phyloP scores from a whole-genome alignment of 30 jellyfish, hydroid and myxozoan species.

The Aurelia aurita complex sp. Pacific region DNA sequence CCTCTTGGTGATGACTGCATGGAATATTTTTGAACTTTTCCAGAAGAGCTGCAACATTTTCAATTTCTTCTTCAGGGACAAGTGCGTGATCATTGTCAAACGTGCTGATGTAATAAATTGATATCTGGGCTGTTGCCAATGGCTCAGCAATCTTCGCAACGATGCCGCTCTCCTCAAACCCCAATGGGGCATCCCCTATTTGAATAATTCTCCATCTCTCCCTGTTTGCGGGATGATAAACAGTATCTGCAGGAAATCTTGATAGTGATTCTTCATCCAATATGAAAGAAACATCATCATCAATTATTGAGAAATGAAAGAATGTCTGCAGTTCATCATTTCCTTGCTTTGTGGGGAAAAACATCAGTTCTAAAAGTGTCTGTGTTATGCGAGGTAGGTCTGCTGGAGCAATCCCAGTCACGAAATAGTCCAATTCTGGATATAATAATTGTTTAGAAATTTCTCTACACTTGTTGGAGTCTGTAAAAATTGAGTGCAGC shows the following conservation, averaged over 20 bases:
- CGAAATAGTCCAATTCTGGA: constrained; percentile 55
- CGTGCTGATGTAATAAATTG: constrained; percentile 92
- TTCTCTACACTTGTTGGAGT: constrained; percentile 11
- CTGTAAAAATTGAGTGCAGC: constrained; percentile 26
- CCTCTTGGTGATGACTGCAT: not conserved
- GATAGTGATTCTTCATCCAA: constrained; percentile 72
- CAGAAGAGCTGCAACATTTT: constrained; percentile 26
- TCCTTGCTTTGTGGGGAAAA: constrained; percentile 47
- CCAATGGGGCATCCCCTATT: constrained; percentile 90
- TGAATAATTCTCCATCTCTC: constrained; percentile 88
- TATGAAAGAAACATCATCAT: constrained; percentile 92
- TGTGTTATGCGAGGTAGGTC: constrained; percentile 68
- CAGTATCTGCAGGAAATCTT: constrained; percentile 81
- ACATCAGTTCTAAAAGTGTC: constrained; percentile 84
- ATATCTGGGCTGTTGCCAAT: constrained; percentile 82
- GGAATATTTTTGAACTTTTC: not conserved
- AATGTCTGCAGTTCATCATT: constrained; percentile 32
- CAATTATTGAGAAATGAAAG: constrained; percentile 86
- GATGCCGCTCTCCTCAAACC: constrained; percentile 95
- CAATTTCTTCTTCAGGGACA: constrained; percentile 77
- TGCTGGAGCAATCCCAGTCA: constrained; percentile 91
- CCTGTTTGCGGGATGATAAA: constrained; percentile 77
- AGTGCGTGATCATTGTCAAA: constrained; percentile 84
- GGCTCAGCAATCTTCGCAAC: constrained; percentile 98
- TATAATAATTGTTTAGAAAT: constrained; percentile 19